Conservation (phyloP, 30 jellyfish, hydroid and myxozoan species). For the Calvadosia cruxmelitensis region DNA sequence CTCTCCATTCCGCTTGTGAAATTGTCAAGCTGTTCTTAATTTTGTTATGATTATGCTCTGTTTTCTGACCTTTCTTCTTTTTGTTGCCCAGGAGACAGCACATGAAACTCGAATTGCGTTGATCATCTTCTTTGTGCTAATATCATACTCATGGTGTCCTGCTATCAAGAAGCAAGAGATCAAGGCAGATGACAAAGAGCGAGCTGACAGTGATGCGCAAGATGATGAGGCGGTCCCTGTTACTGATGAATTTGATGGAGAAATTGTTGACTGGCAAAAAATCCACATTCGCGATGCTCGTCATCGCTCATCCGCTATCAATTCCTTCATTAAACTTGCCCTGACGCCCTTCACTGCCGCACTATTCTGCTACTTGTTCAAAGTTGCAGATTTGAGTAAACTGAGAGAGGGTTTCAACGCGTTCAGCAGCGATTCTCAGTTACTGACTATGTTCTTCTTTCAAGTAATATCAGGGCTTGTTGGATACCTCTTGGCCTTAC, state of each 20-base stretch:
- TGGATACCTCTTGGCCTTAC: conserved; percentile 36
- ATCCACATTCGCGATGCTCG: conserved; percentile 58
- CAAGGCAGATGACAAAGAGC: conserved; percentile 6
- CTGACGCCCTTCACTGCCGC: conserved; percentile 43
- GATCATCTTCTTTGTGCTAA: conserved; percentile 8
- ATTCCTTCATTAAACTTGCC: conserved; percentile 33
- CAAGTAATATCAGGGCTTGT: conserved; percentile 36
- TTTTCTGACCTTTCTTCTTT: too few species aligned
- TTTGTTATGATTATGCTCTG: too few species aligned
- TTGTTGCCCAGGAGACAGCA: conserved; percentile 3
- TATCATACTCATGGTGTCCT: conserved; percentile 81
- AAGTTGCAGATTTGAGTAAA: neutral
- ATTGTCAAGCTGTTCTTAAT: too few species aligned
- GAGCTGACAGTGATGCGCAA: neutral
- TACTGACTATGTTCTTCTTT: conserved; percentile 15
- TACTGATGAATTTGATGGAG: conserved; percentile 7
- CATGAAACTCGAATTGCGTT: conserved; percentile 4
- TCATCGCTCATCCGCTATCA: conserved; percentile 26
- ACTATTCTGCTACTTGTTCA: conserved; percentile 7
- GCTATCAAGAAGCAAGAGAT: conserved; percentile 41
- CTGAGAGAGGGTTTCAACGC: conserved; percentile 21
- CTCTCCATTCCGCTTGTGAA: too few species aligned
- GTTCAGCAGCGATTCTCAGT: neutral
- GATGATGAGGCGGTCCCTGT: neutral
- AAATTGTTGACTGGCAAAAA: conserved; percentile 13